A percentile compares a stretch with the other conserved stretches of the same genome.
phyloP scores from a whole-genome alignment of 2,797 vertebrate genomes.

The Poecile montanus region DNA sequence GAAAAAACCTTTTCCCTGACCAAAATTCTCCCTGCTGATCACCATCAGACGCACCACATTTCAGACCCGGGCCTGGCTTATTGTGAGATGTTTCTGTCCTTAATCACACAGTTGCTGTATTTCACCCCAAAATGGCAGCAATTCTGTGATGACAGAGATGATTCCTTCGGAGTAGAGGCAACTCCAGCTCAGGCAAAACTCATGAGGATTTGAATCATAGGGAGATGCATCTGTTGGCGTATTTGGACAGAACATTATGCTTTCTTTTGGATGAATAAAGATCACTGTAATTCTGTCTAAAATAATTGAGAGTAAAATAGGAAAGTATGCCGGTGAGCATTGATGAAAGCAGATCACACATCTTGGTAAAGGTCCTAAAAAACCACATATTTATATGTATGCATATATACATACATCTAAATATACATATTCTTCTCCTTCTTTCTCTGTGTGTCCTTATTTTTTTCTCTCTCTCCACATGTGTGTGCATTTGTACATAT shows the following conservation, averaged over 20 bases:
- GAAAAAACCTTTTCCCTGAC: not conserved
- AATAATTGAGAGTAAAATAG: not conserved
- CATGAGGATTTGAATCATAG: slow-evolving; percentile 2
- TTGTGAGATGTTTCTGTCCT: not conserved
- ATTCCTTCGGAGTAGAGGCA: not conserved
- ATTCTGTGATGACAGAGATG: not conserved
- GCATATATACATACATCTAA: not conserved
- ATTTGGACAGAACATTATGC: not conserved
- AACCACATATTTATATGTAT: not conserved
- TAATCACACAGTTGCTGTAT: not conserved
- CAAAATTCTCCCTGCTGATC: not conserved
- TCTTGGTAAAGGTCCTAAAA: not conserved
- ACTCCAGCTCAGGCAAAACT: slow-evolving; percentile 14
- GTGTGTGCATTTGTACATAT: slow-evolving; percentile 8
- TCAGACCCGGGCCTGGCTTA: not conserved
- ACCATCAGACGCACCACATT: not conserved
- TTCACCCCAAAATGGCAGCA: not conserved
- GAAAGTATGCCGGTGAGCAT: not conserved
- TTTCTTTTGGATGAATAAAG: slow-evolving; percentile 1
- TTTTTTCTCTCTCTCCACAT: not conserved
- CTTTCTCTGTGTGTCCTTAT: not conserved
- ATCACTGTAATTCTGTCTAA: not conserved
- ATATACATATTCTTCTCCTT: not conserved
- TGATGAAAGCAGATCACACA: not conserved
- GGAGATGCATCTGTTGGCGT: slow-evolving; percentile 23